Evolutionary conservation across 1,140 invertebrate species (phyloP).

Genomic region (Macrosteles quadrilineatus): DNA sequence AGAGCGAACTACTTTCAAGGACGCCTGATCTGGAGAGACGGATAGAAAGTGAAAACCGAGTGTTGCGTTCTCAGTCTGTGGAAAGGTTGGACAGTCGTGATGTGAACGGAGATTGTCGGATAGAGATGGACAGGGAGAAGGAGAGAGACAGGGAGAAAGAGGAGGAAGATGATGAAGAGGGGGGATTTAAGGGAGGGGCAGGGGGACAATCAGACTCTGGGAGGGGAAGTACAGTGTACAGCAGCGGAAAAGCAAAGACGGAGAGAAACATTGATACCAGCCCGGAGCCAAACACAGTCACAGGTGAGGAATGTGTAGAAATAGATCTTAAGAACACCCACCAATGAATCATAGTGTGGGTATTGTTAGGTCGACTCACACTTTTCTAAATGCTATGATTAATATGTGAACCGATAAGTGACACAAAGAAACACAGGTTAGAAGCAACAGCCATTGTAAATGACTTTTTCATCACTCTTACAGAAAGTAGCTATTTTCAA

Average conservation of each 20-base stretch:
- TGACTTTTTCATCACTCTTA: no score
- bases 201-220: slow-evolving; percentile 65
- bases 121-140: neutral
- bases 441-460: no score
- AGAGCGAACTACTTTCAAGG: no score
- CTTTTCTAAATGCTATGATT: no score
- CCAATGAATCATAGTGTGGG: no score
- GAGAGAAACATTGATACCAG: slow-evolving; percentile 36
- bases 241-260: slow-evolving; percentile 57
- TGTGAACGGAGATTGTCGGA: slow-evolving; percentile 5
- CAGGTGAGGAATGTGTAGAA: slow-evolving; percentile 37
- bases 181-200: slow-evolving; percentile 34
- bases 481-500: no score
- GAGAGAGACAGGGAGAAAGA: slow-evolving; percentile 24
- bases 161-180: slow-evolving; percentile 35
- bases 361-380: no score
- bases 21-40: slow-evolving; percentile 9
- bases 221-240: slow-evolving; percentile 72
- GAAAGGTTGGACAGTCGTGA: slow-evolving; percentile 11
- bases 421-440: no score
- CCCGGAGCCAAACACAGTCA: slow-evolving; percentile 38
- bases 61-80: slow-evolving; percentile 4
- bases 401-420: no score
- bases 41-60: neutral
- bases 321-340: no score